These are phyloP conservation scores for Cheilosia vernalis DNA, from an alignment of 2,888 invertebrate genomes.

Conservation along the genomic window DNA sequence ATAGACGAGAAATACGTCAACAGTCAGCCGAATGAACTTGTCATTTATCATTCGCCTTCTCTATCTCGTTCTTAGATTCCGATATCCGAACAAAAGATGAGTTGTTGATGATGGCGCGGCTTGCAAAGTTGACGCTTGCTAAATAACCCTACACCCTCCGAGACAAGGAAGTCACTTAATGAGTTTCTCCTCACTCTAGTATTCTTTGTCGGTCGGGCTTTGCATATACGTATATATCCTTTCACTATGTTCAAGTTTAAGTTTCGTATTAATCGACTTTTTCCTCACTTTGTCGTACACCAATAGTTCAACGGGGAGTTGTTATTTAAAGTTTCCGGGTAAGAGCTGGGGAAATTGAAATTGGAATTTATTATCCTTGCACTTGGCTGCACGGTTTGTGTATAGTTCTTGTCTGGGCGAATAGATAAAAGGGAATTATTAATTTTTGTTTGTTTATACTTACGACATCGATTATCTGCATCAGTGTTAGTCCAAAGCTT, in stretches of 20 bases:
- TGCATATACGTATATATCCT: neutral
- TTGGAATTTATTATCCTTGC: constrained; percentile 33
- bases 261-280: constrained; percentile 59
- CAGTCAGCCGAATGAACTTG: constrained; percentile 55
- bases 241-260: constrained; percentile 37
- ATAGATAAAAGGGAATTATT: neutral
- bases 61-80: constrained; percentile 25
- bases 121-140: constrained; percentile 18
- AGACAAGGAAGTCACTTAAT: constrained; percentile 61
- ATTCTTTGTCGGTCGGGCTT: constrained; percentile 51
- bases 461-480: constrained; percentile 99
- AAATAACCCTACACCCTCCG: constrained; percentile 36
- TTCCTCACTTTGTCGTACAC: constrained; percentile 4
- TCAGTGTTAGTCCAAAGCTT: constrained; percentile 97
- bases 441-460: constrained; percentile 82
- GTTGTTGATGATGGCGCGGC: constrained; percentile 28
- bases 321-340: constrained; percentile 57
- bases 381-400: constrained; percentile 8
- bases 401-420: neutral
- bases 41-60: constrained; percentile 46
- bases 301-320: constrained; percentile 27
- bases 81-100: constrained; percentile 55
- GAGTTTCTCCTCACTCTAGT: constrained; percentile 60
- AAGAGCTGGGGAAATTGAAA: constrained; percentile 15
- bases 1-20: constrained; percentile 33